Conservation (phyloP, 2,113 vertebrate genomes). For the Percina caprodes region DNA sequence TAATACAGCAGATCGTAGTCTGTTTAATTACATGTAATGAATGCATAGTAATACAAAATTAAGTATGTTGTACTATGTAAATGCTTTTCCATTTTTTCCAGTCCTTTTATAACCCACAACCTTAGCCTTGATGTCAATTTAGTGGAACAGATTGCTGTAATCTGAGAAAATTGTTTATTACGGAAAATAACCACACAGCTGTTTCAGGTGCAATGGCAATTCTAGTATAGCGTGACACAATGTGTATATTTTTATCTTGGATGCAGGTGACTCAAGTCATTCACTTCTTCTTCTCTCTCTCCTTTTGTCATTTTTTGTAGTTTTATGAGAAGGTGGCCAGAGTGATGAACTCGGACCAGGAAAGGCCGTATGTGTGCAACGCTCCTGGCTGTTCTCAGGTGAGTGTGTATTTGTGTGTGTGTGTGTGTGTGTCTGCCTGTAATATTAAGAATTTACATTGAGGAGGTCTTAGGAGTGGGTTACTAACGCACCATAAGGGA, state of each 20-base stretch:
- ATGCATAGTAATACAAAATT: background rate
- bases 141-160: conserved; percentile 9
- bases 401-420: conserved; percentile 68
- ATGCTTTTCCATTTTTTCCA: conserved; percentile 21
- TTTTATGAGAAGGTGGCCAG: conserved; percentile 97
- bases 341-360: conserved; percentile 99
- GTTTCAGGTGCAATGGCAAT: conserved; percentile 51
- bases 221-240: conserved; percentile 44
- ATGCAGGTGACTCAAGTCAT: conserved; percentile 25
- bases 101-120: conserved; percentile 23
- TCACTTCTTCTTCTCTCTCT: conserved; percentile 37
- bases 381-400: conserved; percentile 99
- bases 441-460: conserved; percentile 54
- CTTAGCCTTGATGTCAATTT: conserved; percentile 31
- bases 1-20: background rate
- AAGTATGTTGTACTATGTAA: background rate
- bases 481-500: conserved; percentile 24
- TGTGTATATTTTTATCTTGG: conserved; percentile 49
- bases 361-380: conserved; percentile 97
- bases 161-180: conserved; percentile 35
- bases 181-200: conserved; percentile 35
- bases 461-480: conserved; percentile 42
- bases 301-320: conserved; percentile 73
- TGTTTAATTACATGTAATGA: background rate
- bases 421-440: conserved; percentile 41